Conservation (phyloP, 2,797 vertebrate species). For the Triplophysa bombifrons region DNA sequence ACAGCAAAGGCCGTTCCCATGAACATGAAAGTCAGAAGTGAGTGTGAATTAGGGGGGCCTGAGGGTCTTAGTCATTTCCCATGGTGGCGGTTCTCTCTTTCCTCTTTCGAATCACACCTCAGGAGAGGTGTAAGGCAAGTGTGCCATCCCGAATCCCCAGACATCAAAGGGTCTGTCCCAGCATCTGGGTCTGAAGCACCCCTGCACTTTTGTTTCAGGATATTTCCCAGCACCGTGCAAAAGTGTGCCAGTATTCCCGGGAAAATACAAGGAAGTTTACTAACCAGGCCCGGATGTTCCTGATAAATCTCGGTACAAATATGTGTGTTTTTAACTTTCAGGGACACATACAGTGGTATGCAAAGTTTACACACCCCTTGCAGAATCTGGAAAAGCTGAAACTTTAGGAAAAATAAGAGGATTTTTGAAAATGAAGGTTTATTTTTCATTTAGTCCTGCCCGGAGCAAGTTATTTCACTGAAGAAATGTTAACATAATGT, state of each 20-base stretch:
- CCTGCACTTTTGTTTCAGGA: constrained; percentile 1
- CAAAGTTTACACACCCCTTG: too few species aligned
- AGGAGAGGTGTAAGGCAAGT: constrained; percentile 54
- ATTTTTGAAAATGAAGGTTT: too few species aligned
- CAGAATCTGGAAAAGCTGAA: too few species aligned
- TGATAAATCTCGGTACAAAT: background rate
- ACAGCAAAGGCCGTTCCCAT: constrained; percentile 55
- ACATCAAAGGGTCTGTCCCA: constrained; percentile 57
- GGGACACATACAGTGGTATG: too few species aligned
- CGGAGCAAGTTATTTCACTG: too few species aligned
- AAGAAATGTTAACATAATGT: too few species aligned
- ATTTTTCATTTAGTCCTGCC: too few species aligned
- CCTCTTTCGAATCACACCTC: constrained; percentile 53
- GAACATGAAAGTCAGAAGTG: constrained; percentile 58
- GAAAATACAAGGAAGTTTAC: background rate
- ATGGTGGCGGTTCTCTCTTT: constrained; percentile 23
- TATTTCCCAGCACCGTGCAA: background rate
- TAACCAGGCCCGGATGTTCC: background rate
- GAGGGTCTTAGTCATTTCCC: constrained; percentile 49
- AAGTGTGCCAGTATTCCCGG: constrained; percentile 20
- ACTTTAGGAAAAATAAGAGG: too few species aligned
- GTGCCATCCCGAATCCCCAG: constrained; percentile 10
- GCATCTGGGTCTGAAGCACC: constrained; percentile 8
- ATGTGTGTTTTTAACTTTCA: too few species aligned
- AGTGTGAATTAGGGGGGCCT: constrained; percentile 44